Evolutionary conservation across 2,797 vertebrate species (phyloP).

Genomic region (Cuniculus paca): DNA sequence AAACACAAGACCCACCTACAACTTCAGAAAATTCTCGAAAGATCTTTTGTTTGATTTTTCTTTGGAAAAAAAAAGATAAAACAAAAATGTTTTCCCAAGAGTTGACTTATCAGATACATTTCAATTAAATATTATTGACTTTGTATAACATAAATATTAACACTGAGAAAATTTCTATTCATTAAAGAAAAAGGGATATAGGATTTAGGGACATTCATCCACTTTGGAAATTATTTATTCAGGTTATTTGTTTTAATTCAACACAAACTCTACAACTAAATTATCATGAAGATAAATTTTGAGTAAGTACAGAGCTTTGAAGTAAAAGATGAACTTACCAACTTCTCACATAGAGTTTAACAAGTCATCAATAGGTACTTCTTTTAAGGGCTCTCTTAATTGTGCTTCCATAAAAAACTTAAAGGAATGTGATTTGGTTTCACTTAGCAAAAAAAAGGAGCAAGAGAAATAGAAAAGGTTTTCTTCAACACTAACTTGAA

Average conservation of each 20-base stretch:
- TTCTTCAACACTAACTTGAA: conserved; percentile 23
- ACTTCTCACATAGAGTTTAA: conserved; percentile 46
- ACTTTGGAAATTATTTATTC: conserved; percentile 52
- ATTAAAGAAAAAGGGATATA: background rate
- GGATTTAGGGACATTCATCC: background rate
- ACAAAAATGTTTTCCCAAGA: background rate
- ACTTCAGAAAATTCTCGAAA: background rate
- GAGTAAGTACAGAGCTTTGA: conserved; percentile 23
- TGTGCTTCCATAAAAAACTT: conserved; percentile 42
- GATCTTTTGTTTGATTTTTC: background rate
- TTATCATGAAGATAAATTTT: conserved; percentile 51
- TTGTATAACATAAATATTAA: conserved; percentile 30
- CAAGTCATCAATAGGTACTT: conserved; percentile 63
- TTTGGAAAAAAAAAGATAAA: background rate
- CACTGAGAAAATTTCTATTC: conserved; percentile 25
- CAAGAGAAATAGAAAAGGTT: conserved; percentile 32
- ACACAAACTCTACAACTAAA: conserved; percentile 55
- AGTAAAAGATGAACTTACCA: conserved; percentile 60
- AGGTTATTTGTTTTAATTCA: conserved; percentile 54
- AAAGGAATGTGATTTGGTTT: conserved; percentile 44
- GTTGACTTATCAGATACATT: background rate
- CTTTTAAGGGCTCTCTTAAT: conserved; percentile 61
- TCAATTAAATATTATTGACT: conserved; percentile 54
- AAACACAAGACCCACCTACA: background rate
- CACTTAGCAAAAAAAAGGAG: background rate